Evolutionary conservation across 2,797 vertebrate species (phyloP).

Genomic region (Tangara arthus): DNA sequence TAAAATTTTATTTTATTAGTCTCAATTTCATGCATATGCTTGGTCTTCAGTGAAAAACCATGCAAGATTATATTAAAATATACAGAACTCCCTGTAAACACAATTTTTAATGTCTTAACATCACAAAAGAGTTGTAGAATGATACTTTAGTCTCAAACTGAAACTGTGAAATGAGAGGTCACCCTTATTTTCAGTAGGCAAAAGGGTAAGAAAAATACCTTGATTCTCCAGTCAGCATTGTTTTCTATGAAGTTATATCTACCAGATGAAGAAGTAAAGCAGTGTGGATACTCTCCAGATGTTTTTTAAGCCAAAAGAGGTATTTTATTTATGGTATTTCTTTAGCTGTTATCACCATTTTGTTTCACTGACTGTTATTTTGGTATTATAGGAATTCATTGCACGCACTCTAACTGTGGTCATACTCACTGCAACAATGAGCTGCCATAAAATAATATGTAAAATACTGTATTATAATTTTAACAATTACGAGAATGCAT

Average conservation of each 20-base stretch:
- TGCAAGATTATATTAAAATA: not conserved
- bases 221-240: not conserved
- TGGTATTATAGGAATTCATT: not conserved
- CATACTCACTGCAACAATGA: not conserved
- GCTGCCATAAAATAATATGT: not conserved
- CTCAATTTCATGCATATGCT: not conserved
- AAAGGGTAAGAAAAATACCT: not conserved
- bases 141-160: not conserved
- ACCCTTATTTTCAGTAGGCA: not conserved
- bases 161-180: not conserved
- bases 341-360: not conserved
- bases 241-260: not conserved
- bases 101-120: not conserved
- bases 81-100: not conserved
- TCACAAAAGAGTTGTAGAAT: not conserved
- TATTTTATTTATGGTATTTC: not conserved
- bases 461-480: not conserved
- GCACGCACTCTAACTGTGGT: not conserved
- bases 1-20: not conserved
- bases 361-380: not conserved
- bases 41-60: not conserved
- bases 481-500: not conserved
- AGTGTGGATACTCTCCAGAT: not conserved
- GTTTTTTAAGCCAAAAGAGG: not conserved
- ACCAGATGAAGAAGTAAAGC: not conserved